Evolutionary conservation across 2,888 invertebrate genomes (phyloP), one percentile per base, ranked within the genome.

Genomic region (Tipula unca): DNA sequence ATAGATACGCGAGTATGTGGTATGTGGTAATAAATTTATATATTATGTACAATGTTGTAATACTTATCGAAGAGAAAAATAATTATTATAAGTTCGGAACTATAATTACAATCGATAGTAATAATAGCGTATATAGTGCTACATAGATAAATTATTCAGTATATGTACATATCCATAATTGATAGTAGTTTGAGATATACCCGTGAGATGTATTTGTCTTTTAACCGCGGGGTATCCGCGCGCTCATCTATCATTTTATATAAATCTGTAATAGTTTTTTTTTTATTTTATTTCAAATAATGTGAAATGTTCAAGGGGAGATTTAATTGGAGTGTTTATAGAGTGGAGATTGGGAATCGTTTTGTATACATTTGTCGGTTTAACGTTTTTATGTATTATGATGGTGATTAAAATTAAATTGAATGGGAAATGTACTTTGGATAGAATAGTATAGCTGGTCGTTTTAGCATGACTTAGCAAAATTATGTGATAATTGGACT

Each of bases 261-360:
- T 10, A 69, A 69, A 69, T 69, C 20, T 10, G 10, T 69, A 48
- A 39, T 10, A 10, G 14, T 48, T 48, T n/a, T 48, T 3, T 48
- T 48, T 48, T 39, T 39, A 39, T 39, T 48, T 48, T n/a, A n/a
- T n/a, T 48, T 48, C n/a, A 69, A 20, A 69, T 17, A 25, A 69
- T 69, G 69, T 69, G 69, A 69, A 69, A 69, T 69, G 69, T 69
- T 69, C 69, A 69, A 69, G 69, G 69, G 69, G 69, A 69, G 69
- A 69, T 69, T 69, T 69, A 69, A 69, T 69, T 69, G 69, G 69
- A 25, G 69, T 69, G 69, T 69, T 69, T 69, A 69, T 48, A 48
- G 20, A 69, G 25, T 69, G 69, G 69, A 69, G 69, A 69, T 69
- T 69, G 69, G 69, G 10, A 69, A 69, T 69, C 69, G 25, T 69